phyloP scores from a whole-genome alignment of 2,888 invertebrate species.

The Eristalinus sepulchralis region DNA sequence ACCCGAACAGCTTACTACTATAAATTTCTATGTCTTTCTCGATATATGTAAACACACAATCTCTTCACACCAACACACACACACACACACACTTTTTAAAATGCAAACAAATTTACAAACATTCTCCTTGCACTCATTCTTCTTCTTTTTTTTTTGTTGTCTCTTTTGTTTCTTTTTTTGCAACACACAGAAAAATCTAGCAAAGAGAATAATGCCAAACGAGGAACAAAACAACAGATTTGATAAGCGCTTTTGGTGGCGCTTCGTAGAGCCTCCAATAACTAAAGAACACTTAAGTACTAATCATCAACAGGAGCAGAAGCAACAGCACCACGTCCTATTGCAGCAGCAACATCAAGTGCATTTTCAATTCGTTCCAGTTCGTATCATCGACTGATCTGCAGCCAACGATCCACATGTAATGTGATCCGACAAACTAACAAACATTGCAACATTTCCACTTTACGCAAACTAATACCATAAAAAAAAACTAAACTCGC shows the following conservation, averaged over 20 bases:
- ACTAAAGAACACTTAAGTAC: slow-evolving; percentile 65
- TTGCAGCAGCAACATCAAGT: slow-evolving; percentile 18
- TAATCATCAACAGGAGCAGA: slow-evolving; percentile 28
- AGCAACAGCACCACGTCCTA: slow-evolving; percentile 42
- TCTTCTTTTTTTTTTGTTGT: neutral
- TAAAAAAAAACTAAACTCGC: slow-evolving; percentile 16
- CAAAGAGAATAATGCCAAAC: slow-evolving; percentile 72
- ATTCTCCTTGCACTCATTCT: neutral
- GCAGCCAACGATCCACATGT: slow-evolving; percentile 61
- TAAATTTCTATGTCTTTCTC: too few relatives aligned
- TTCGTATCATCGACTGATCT: slow-evolving; percentile 61
- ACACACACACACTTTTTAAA: too few relatives aligned
- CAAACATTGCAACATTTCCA: slow-evolving; percentile 63
- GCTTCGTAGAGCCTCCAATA: slow-evolving; percentile 75
- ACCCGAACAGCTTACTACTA: neutral
- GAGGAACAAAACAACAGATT: slow-evolving; percentile 69
- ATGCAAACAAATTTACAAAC: neutral
- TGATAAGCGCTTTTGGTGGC: slow-evolving; percentile 73
- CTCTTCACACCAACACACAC: too few relatives aligned
- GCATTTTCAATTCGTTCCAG: slow-evolving; percentile 50
- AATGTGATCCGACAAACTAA: slow-evolving; percentile 48
- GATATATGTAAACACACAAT: neutral
- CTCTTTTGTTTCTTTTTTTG: neutral
- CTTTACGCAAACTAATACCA: slow-evolving; percentile 33
- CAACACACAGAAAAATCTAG: slow-evolving; percentile 47